A percentile compares a stretch with the other conserved stretches of the same genome.
These are phyloP conservation scores for Lycocerus yunnanus DNA, from an alignment of 2,888 invertebrate genomes.

Conservation along the genomic window DNA sequence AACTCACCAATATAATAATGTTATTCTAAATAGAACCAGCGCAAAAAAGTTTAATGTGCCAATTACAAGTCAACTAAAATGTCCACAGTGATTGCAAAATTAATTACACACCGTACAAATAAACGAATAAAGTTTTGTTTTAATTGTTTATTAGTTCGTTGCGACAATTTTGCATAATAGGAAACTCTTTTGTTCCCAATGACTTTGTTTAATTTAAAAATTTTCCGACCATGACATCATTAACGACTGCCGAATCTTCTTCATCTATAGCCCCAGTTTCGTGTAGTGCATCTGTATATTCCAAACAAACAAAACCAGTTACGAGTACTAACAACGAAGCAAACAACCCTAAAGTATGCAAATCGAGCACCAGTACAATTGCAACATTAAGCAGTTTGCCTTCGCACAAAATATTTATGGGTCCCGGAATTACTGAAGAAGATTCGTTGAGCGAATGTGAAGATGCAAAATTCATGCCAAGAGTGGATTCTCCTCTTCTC, in stretches of 20 bases:
- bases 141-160: not conserved
- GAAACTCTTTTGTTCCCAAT: not conserved
- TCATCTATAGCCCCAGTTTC: not conserved
- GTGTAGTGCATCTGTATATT: not conserved
- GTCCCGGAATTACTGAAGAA: slow-evolving; percentile 38
- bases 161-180: not conserved
- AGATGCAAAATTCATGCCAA: slow-evolving; percentile 24
- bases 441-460: slow-evolving; percentile 7
- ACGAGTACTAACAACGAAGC: not conserved
- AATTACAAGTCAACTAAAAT: not conserved
- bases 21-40: not conserved
- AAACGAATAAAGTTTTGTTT: not conserved
- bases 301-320: not conserved
- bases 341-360: not conserved
- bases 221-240: not conserved
- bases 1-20: not conserved
- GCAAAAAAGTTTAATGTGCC: not conserved
- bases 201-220: not conserved
- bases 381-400: not conserved
- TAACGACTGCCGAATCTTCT: not conserved
- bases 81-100: not conserved
- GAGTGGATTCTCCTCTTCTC: slow-evolving; percentile 36
- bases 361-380: not conserved
- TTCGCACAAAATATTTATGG: slow-evolving; percentile 35
- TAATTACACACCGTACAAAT: not conserved